Conservation (phyloP, 1,140 invertebrate genomes). For the Grapholita molesta region DNA sequence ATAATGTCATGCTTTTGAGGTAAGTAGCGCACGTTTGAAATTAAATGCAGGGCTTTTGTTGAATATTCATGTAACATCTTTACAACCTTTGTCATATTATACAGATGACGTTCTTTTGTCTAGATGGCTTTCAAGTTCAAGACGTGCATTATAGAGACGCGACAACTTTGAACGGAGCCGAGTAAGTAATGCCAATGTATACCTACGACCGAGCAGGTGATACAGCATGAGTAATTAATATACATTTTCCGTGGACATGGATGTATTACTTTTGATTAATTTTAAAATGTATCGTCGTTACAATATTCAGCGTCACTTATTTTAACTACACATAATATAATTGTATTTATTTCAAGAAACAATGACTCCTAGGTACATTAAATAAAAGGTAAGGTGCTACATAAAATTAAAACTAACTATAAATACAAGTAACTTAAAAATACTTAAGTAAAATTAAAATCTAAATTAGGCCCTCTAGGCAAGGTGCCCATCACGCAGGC, state of each 20-base stretch:
- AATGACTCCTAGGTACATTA: no score
- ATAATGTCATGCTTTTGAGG: constrained; percentile 23
- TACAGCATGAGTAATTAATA: neutral
- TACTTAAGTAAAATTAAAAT: no score
- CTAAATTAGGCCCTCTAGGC: no score
- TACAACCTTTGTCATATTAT: constrained; percentile 5
- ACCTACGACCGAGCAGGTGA: neutral
- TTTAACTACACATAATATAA: no score
- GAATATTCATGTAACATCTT: constrained; percentile 10
- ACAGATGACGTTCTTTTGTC: constrained; percentile 1
- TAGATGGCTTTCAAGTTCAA: neutral
- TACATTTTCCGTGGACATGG: neutral
- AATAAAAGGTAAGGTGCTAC: no score
- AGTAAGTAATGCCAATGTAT: neutral
- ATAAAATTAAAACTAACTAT: no score
- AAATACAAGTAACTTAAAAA: no score
- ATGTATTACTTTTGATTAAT: no score
- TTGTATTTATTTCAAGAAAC: no score
- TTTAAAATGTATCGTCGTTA: no score
- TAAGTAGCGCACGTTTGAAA: constrained; percentile 19
- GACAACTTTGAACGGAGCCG: neutral
- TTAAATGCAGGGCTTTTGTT: constrained; percentile 21
- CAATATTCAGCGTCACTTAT: no score
- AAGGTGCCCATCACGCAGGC: no score
- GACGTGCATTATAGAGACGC: constrained; percentile 23